Evolutionary conservation across 2,888 invertebrate genomes (phyloP), one percentile per base, ranked within the genome.

Genomic region (Caradrina clavipalpis): DNA sequence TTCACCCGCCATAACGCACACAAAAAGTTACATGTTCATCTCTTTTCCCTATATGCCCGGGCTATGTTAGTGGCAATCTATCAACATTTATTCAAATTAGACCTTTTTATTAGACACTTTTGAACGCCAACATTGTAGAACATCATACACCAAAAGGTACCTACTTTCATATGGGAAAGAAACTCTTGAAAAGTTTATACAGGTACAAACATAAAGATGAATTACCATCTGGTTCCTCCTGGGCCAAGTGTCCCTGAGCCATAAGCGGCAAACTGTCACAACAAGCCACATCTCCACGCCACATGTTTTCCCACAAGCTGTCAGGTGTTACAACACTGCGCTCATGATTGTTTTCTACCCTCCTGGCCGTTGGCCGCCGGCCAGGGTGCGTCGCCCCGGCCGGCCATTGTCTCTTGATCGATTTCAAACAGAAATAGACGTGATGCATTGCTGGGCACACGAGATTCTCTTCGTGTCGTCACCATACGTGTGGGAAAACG

Each of bases 321-420:
- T 63, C 73, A 69, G 63, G 54, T 63, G 60, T 74, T 58, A 61
- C 56, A 15, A 13, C 26, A 4, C 26, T 26, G 26, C 13, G 19
- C 19, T 45, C 60, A 45, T 51, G 57, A 71, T 73, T 64, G 79
- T 65, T 68, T 82, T 64, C 86, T 80, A 86, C 88, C 86, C 87
- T 81, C 66, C 83, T 85, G 86, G 84, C 85, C 63, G 78, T 82
- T 88, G 88, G 89, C 85, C 50, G 56, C 45, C 11, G 62, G 82
- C 84, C 88, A 89, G 88, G 87, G 89, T 85, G 85, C 89, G 87
- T 82, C 87, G 88, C 82, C 84, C 85, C 83, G 74, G 64, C 64
- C 81, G 88, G 87, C 85, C 87, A 83, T 87, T 88, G 88, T 88
- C 86, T 85, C 82, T 50, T 80, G 60, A 85, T 86, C 82, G 84